Base-by-base conservation (phyloP, 2,797 vertebrate genomes). In the Novumbra hubbsi region DNA sequence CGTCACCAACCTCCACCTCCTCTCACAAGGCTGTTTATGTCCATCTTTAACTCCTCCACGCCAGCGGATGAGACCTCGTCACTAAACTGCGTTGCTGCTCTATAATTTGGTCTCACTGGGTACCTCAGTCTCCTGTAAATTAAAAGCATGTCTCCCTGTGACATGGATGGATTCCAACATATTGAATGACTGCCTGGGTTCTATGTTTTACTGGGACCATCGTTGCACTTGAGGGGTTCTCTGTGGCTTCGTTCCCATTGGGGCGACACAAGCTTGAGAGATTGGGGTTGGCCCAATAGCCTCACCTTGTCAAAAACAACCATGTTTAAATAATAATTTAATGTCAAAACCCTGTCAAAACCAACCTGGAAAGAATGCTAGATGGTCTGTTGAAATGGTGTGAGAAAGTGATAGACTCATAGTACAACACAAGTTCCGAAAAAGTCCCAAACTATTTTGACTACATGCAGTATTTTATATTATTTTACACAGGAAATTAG, bases 61-160 rank as follows among this genome's bases (percentile, higher is more conserved):
- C 63, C 27, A 62, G 60, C 12, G 11, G 7, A 16, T 30, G 28
- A 34, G 62, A 28, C 5, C 16, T 15, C 24, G 9, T 63, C 14
- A 63, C 14, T 30, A 64, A 32, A 64, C 62, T 32, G 30, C 19
- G 62, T 16, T 64, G 9, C 63, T 64, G 73, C 79, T 71, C 68
- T 79, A 76, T 68, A 79, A 81, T 90, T 90, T 86, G 85, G 89
- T 88, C 85, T 83, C 74, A 21, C 52, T 21, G 52, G 52, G 76
- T 72, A 74, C 80, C 79, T 76, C 32, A 83, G 87, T 89, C 81
- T 87, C 76, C 55, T 49, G 77, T 74, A 83, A 84, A 88, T 84
- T 84, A 76, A 67, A 81, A 73, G 9, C 66, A 67, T 48, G 60
- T 85, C 71, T 83, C 72, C 80, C 41, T 1, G 14, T 78, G 63